phyloP scores from a whole-genome alignment of 2,113 vertebrate genomes.

The Egretta garzetta region DNA sequence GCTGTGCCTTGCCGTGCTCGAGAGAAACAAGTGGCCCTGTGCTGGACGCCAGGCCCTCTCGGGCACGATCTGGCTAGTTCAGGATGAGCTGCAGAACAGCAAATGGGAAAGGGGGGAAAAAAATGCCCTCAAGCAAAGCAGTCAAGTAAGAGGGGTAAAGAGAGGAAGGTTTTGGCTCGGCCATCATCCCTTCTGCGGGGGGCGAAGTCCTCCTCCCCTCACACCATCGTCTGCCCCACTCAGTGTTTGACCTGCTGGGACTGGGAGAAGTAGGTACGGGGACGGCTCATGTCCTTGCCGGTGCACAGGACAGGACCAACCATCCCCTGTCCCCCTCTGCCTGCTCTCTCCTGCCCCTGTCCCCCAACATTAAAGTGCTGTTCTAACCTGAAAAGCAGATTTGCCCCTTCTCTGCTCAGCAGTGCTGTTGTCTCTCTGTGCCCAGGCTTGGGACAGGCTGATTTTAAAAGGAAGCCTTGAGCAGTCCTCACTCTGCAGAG shows the following conservation, averaged over 20 bases:
- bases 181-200: background rate
- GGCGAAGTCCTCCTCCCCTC: background rate
- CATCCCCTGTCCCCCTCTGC: background rate
- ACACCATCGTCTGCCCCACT: background rate
- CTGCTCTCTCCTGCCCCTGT: slow-evolving; percentile 17
- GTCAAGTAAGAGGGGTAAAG: background rate
- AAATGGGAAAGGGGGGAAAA: background rate
- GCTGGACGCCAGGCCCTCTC: background rate
- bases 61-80: background rate
- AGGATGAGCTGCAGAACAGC: background rate
- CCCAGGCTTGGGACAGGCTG: slow-evolving; percentile 20
- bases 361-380: slow-evolving; percentile 16
- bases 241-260: background rate
- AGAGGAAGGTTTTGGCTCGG: background rate
- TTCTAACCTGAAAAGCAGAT: slow-evolving; percentile 63
- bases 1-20: background rate
- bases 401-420: slow-evolving; percentile 52
- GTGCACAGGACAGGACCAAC: background rate
- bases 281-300: background rate
- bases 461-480: background rate
- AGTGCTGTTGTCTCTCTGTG: slow-evolving; percentile 33
- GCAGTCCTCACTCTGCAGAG: slow-evolving; percentile 16
- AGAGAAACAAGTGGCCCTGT: background rate
- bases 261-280: background rate
- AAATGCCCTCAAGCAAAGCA: background rate